These are phyloP conservation scores for Acanthosepion pharaonis DNA, from an alignment of 2,888 invertebrate species.

Conservation along the genomic window DNA sequence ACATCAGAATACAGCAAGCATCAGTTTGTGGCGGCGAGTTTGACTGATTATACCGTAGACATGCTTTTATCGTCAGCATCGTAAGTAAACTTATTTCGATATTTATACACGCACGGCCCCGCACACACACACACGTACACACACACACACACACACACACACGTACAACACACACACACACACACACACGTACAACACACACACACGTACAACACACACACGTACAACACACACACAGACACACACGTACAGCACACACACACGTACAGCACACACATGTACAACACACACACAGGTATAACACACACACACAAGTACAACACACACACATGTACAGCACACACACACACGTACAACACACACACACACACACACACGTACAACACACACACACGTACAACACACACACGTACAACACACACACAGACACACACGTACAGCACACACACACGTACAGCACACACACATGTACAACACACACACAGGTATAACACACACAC, in stretches of 20 bases:
- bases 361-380: not conserved
- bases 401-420: not conserved
- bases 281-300: not conserved
- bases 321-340: too few species aligned
- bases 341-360: not conserved
- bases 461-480: not conserved
- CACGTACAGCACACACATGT: too few species aligned
- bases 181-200: not conserved
- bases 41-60: not conserved
- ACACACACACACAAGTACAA: not conserved
- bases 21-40: not conserved
- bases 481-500: too few species aligned
- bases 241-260: not conserved
- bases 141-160: not conserved
- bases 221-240: not conserved
- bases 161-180: not conserved
- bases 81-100: not conserved
- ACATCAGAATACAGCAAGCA: not conserved
- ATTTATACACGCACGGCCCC: not conserved
- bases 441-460: not conserved
- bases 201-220: not conserved
- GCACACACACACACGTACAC: not conserved
- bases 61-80: not conserved
- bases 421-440: not conserved
- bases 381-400: too few species aligned